A percentile compares a stretch with the other conserved stretches of the same genome.
phyloP scores from a whole-genome alignment of 2,113 vertebrate genomes.

The Phoenicopterus ruber region DNA sequence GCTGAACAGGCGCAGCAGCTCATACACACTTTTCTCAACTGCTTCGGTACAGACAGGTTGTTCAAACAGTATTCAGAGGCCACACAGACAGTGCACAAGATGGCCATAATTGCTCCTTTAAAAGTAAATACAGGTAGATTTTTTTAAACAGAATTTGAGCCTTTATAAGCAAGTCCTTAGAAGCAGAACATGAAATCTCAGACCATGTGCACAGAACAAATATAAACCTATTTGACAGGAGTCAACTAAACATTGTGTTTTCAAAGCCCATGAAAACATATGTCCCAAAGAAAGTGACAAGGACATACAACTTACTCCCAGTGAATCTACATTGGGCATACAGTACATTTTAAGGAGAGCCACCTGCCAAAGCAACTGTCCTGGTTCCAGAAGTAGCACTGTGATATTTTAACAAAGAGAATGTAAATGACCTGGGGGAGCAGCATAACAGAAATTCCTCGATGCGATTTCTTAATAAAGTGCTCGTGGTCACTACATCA shows the following conservation, averaged over 20 bases:
- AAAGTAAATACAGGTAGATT: neutral
- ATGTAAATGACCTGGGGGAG: neutral
- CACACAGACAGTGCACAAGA: neutral
- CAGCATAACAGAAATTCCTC: neutral
- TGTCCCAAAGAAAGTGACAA: neutral
- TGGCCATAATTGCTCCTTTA: neutral
- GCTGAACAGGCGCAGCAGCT: neutral
- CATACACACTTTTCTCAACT: neutral
- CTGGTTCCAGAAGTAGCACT: neutral
- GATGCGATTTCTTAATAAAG: neutral
- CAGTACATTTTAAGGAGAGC: neutral
- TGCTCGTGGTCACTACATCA: neutral
- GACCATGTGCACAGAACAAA: neutral
- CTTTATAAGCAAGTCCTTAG: neutral
- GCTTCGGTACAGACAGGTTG: neutral
- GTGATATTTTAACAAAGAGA: neutral
- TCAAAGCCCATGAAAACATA: neutral
- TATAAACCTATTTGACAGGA: neutral
- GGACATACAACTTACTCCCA: neutral
- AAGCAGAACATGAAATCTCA: neutral
- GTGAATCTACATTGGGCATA: neutral
- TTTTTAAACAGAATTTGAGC: neutral
- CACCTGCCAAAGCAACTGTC: constrained; percentile 17
- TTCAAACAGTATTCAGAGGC: neutral
- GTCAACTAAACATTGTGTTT: neutral